Evolutionary conservation across 2,113 vertebrate genomes (phyloP).

Genomic region (Trichechus manatus): DNA sequence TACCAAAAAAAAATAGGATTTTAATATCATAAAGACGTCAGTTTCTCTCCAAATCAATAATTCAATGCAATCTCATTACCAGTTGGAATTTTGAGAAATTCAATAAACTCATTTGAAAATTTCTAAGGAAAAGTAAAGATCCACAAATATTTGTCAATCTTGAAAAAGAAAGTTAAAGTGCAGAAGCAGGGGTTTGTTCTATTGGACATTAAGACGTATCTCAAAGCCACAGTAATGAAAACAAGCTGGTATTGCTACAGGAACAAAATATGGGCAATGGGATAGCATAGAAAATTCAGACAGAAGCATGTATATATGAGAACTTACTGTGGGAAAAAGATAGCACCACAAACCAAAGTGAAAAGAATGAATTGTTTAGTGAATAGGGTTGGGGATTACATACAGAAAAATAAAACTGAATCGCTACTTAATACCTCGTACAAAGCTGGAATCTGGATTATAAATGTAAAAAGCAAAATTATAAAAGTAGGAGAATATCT

Average conservation of each 20-base stretch:
- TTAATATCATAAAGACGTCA: conserved; percentile 49
- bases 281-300: not conserved
- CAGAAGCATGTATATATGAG: accelerated
- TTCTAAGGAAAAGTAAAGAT: conserved; percentile 2
- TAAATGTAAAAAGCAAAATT: not conserved
- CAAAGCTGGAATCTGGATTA: not conserved
- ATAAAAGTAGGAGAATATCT: not conserved
- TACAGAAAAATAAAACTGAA: not conserved
- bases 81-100: conserved; percentile 21
- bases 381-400: not conserved
- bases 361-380: not conserved
- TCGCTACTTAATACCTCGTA: not conserved
- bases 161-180: not conserved
- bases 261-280: not conserved
- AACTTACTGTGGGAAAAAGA: not conserved
- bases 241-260: not conserved
- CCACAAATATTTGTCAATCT: conserved; percentile 24
- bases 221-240: not conserved
- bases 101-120: conserved; percentile 34
- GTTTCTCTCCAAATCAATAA: not conserved
- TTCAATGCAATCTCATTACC: not conserved
- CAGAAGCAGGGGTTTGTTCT: not conserved
- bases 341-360: not conserved
- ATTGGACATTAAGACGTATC: not conserved
- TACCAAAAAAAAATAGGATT: conserved; percentile 5